Evolutionary conservation across 64 coral and sea anemone genomes (phyloP).

Genomic region (Porites australiensis): DNA sequence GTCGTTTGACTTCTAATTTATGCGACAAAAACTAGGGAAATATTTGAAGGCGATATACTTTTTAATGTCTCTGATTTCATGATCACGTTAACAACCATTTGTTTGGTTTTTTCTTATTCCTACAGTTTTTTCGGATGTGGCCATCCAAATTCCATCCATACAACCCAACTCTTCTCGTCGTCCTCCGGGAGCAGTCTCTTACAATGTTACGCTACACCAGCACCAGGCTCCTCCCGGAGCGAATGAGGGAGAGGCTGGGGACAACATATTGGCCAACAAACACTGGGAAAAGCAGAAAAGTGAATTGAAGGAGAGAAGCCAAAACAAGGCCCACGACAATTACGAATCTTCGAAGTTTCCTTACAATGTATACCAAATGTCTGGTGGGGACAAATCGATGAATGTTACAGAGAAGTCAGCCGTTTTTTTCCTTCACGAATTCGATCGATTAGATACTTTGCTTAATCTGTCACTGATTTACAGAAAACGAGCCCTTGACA

Average conservation of each 20-base stretch:
- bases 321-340: not conserved
- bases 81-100: no score
- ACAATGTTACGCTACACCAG: conserved; percentile 99
- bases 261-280: not conserved
- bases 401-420: not conserved
- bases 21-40: no score
- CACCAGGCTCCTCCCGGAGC: conserved; percentile 96
- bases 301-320: not conserved
- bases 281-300: not conserved
- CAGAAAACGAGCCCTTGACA: conserved; percentile 68
- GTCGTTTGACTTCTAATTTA: no score
- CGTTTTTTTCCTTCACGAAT: conserved; percentile 9
- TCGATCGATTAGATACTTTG: conserved; percentile 70
- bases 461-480: conserved; percentile 66
- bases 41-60: no score
- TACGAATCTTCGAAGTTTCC: not conserved
- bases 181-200: conserved; percentile 94
- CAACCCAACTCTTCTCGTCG: not conserved
- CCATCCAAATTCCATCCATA: not conserved
- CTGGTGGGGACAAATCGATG: not conserved
- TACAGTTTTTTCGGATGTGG: not conserved
- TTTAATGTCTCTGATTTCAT: no score
- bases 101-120: not conserved
- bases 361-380: conserved; percentile 24
- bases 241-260: not conserved